Conservation (phyloP, 1,140 invertebrate genomes). For the Ericerus pela region DNA sequence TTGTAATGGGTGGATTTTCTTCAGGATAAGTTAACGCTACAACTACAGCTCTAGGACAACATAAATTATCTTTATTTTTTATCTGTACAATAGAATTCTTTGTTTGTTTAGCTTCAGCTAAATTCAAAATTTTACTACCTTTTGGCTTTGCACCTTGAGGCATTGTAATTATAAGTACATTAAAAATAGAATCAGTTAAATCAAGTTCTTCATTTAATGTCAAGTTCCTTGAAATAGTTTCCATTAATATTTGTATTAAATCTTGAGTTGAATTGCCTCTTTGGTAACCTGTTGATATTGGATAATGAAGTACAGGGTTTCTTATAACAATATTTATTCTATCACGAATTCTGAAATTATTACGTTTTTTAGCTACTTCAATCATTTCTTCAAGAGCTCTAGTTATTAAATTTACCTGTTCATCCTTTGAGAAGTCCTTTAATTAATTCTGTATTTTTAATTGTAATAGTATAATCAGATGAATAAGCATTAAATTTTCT, state of each 20-base stretch:
- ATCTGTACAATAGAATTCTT: neutral
- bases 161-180: neutral
- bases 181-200: constrained; percentile 2
- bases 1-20: constrained; percentile 5
- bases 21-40: neutral
- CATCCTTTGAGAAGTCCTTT: no score
- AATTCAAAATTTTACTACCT: constrained; percentile 9
- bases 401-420: neutral
- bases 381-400: constrained; percentile 10
- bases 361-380: constrained; percentile 6
- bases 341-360: constrained; percentile 1
- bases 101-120: constrained; percentile 13
- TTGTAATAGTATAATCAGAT: no score
- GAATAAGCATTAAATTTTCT: no score
- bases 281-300: constrained; percentile 7
- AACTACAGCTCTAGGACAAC: constrained; percentile 6
- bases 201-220: constrained; percentile 12
- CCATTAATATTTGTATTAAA: constrained; percentile 9
- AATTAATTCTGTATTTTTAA: no score
- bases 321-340: constrained; percentile 9
- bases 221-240: constrained; percentile 7
- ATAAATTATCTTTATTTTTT: constrained; percentile 11
- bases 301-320: neutral
- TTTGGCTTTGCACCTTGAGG: constrained; percentile 1
- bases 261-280: constrained; percentile 5